Evolutionary conservation across 2,113 vertebrate genomes (phyloP).

Genomic region (Cathartes aura): DNA sequence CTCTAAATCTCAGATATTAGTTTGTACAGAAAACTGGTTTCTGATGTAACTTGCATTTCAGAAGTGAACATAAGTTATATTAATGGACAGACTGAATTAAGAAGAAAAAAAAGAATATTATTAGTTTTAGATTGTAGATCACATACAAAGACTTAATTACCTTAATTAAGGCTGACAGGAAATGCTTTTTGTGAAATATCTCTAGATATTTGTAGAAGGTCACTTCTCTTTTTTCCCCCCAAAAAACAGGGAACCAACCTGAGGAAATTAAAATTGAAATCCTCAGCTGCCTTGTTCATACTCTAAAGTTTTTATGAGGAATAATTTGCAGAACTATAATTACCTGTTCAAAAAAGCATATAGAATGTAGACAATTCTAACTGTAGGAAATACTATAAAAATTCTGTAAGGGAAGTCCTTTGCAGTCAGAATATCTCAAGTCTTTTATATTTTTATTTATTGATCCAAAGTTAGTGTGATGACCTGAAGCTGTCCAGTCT

Average conservation of each 20-base stretch:
- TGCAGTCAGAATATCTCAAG: neutral
- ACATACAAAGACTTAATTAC: neutral
- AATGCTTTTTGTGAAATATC: neutral
- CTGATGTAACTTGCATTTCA: neutral
- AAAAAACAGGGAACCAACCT: neutral
- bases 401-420: neutral
- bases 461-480: neutral
- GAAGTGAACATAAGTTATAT: neutral
- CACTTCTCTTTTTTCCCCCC: neutral
- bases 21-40: neutral
- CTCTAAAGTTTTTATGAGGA: neutral
- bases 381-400: neutral
- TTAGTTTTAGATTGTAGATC: neutral
- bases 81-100: neutral
- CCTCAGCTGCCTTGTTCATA: neutral
- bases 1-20: neutral
- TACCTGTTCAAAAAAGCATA: neutral
- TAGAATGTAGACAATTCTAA: neutral
- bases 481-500: neutral
- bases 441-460: neutral
- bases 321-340: neutral
- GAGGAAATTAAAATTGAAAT: neutral
- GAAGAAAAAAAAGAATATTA: neutral
- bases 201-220: neutral
- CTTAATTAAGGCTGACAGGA: neutral